Percentiles rank a stretch among this genome's conserved stretches.
These are phyloP conservation scores for Pseudomyrmex flavicornis DNA, from an alignment of 1,140 invertebrate genomes.

Conservation along the genomic window DNA sequence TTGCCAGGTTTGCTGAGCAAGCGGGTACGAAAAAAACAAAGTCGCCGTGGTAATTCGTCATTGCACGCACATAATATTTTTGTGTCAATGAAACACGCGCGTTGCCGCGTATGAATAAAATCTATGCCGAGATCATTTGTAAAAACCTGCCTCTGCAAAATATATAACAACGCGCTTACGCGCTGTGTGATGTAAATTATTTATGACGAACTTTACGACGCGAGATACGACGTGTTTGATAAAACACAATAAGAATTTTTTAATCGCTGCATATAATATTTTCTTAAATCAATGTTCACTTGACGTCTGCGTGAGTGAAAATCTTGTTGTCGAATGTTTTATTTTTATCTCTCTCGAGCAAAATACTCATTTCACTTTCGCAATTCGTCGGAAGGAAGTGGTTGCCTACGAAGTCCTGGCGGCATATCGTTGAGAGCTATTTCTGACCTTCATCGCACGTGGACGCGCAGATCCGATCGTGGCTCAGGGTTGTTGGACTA, in stretches of 20 bases:
- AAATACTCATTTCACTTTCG: background rate
- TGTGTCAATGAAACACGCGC: too few relatives aligned
- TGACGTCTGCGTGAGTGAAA: background rate
- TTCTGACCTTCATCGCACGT: constrained; percentile 45
- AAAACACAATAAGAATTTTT: too few relatives aligned
- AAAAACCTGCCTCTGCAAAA: background rate
- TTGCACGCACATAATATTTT: background rate
- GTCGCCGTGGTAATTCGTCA: constrained; percentile 16
- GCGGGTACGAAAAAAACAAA: background rate
- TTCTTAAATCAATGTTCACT: too few relatives aligned
- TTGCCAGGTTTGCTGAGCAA: constrained; percentile 30
- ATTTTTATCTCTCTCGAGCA: constrained; percentile 11
- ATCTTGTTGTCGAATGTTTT: background rate
- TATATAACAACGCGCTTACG: too few relatives aligned
- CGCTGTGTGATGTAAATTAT: too few relatives aligned
- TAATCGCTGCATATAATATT: too few relatives aligned
- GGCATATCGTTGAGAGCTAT: constrained; percentile 26
- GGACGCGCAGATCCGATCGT: constrained; percentile 12
- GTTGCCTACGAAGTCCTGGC: constrained; percentile 16
- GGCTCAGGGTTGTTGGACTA: constrained; percentile 25
- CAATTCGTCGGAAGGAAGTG: constrained; percentile 35
- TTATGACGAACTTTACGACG: too few relatives aligned
- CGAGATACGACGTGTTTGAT: too few relatives aligned
- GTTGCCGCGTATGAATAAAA: background rate
- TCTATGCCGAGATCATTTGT: background rate